Evolutionary conservation across 2,797 vertebrate species (phyloP), one percentile per base, ranked within the genome.

Genomic region (Kryptolebias ocellatus): DNA sequence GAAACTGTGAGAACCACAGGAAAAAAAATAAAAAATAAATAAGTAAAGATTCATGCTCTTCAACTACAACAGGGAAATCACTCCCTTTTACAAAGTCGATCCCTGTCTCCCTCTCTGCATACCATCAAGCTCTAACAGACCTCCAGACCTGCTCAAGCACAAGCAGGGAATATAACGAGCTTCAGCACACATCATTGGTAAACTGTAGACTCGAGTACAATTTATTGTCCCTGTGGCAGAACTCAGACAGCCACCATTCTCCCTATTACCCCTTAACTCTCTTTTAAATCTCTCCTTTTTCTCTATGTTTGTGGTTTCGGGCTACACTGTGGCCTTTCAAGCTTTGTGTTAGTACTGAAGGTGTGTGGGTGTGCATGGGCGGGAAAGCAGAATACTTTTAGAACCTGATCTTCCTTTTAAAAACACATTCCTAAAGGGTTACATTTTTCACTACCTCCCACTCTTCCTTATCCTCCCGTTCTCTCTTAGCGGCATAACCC

Each of bases 141-240:
- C 76, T 80, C 77, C 68, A 64, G 77, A 60, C 76, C 72, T 76
- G 72, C 74, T 68, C 66, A 27, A 77, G 77, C 60, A 64, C 68
- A 71, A 72, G 79, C 17, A 53, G 68, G 70, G 65, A 81, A 76
- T 78, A 64, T 78, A 89, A 87, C 65, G 37, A 84, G 79, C 69
- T 67, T 70, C 65, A 70, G 63, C 74, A 73, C 72, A 80, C 66
- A 71, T 76, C 78, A 67, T 24, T 60, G 69, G 76, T 87, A 87
- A 90, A 87, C 53, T 84, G 83, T 74, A 74, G 80, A 83, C 84
- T 82, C 61, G 49, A 72, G 72, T 60, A 59, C 73, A 80, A 81
- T 89, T 80, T 87, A 88, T 87, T 83, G 86, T 90, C 87, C 89
- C 87, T 24, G 63, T 72, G 78, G 74, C 62, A 64, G 58, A 84